Evolutionary conservation across 2,888 invertebrate genomes (phyloP).

Genomic region (Eueremaeus valkanovi): DNA sequence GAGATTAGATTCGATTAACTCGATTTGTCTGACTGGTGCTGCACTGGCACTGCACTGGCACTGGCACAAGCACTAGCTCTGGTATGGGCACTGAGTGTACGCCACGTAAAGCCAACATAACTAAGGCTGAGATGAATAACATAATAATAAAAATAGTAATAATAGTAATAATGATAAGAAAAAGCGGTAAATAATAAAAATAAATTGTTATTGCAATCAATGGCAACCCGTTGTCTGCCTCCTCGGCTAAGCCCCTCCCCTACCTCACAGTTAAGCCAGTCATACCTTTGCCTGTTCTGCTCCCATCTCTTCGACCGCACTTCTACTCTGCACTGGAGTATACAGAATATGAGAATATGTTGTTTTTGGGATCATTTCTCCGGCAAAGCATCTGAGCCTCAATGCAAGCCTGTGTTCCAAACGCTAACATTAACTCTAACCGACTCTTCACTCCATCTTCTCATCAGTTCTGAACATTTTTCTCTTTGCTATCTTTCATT

Average conservation of each 20-base stretch:
- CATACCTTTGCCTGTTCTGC: not conserved
- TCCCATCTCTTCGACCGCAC: too few species aligned
- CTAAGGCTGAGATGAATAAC: not conserved
- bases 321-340: too few species aligned
- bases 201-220: conserved; percentile 27
- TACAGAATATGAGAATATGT: too few species aligned
- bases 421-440: not conserved
- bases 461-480: not conserved
- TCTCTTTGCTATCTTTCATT: not conserved
- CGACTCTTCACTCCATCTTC: not conserved
- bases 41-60: too few species aligned
- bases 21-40: too few species aligned
- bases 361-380: not conserved
- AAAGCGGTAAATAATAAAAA: conserved; percentile 25
- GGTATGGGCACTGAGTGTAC: not conserved
- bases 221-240: conserved; percentile 15
- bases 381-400: not conserved
- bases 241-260: conserved; percentile 21
- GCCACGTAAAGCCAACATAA: not conserved
- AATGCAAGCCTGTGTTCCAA: not conserved
- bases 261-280: conserved; percentile 1
- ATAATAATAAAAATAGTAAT: conserved; percentile 25
- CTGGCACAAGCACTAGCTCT: too few species aligned
- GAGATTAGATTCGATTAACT: too few species aligned
- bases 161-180: conserved; percentile 4